Conservation (phyloP, 1,140 invertebrate genomes). For the Aphelenchoides avenae region DNA sequence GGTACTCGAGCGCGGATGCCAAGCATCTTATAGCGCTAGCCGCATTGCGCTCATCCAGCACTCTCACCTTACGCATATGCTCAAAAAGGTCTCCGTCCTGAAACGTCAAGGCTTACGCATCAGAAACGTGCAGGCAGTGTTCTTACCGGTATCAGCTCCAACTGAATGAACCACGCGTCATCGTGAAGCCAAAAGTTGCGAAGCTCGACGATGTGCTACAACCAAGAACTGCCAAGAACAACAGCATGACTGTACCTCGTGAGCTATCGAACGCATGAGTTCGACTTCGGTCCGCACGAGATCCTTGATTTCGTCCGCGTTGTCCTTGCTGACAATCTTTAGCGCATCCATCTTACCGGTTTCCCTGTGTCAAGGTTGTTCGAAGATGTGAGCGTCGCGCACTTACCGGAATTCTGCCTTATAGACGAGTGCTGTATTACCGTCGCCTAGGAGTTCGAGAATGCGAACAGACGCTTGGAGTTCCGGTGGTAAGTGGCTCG, state of each 20-base stretch:
- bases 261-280: conserved; percentile 81
- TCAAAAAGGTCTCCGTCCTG: conserved; percentile 96
- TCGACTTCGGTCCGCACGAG: conserved; percentile 80
- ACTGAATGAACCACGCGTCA: conserved; percentile 84
- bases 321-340: conserved; percentile 87
- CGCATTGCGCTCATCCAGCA: conserved; percentile 20
- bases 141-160: too few species aligned
- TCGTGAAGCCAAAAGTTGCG: conserved; percentile 83
- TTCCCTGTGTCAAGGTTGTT: conserved; percentile 49
- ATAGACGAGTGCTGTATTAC: conserved; percentile 86
- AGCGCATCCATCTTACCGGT: conserved; percentile 75
- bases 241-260: too few species aligned
- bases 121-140: too few species aligned
- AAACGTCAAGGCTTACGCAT: too few species aligned
- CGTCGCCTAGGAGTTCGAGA: conserved; percentile 73
- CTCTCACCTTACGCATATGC: conserved; percentile 65
- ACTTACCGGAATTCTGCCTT: conserved; percentile 58
- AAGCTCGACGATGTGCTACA: conserved; percentile 87
- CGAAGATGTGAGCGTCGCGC: background rate
- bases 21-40: conserved; percentile 3
- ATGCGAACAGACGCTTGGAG: conserved; percentile 64
- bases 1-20: too few species aligned
- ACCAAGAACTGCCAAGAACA: too few species aligned
- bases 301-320: conserved; percentile 14
- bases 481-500: conserved; percentile 38